These are phyloP conservation scores for Drosophila dunni DNA, from an alignment of 1,140 invertebrate species.

Conservation along the genomic window DNA sequence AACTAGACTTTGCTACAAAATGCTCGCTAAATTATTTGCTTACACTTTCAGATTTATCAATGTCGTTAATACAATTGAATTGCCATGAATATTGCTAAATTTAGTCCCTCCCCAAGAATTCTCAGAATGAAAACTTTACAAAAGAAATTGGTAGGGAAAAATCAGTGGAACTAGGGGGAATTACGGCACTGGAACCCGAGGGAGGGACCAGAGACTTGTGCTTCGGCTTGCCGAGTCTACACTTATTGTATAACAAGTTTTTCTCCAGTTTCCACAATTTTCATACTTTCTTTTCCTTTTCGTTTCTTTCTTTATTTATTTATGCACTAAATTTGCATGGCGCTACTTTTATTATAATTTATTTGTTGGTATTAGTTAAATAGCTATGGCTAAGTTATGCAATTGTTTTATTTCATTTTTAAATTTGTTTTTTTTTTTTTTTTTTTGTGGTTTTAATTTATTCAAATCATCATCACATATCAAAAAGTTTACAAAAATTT, in stretches of 20 bases:
- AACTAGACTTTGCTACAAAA: conserved; percentile 72
- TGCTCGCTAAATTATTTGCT: conserved; percentile 48
- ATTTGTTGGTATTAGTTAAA: conserved; percentile 55
- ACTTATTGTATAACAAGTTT: conserved; percentile 65
- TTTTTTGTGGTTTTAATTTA: conserved; percentile 68
- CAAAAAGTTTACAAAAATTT: conserved; percentile 83
- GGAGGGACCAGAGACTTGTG: conserved; percentile 39
- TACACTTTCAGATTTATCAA: conserved; percentile 64
- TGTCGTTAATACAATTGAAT: conserved; percentile 78
- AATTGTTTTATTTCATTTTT: conserved; percentile 44
- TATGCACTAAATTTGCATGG: conserved; percentile 44
- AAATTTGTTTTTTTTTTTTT: conserved; percentile 30
- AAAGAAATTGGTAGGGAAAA: no score
- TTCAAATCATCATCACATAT: conserved; percentile 82
- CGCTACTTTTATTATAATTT: conserved; percentile 46
- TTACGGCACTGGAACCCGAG: conserved; percentile 4
- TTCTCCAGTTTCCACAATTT: conserved; percentile 33
- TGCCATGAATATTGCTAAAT: conserved; percentile 77
- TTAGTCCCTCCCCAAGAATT: conserved; percentile 32
- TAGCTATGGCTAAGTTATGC: conserved; percentile 71
- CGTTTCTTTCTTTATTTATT: conserved; percentile 34
- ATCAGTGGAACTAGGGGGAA: neutral
- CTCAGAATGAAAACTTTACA: neutral
- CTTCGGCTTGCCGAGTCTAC: conserved; percentile 64
- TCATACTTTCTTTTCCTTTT: conserved; percentile 11